Conservation (phyloP, 2,797 vertebrate species). For the Chelon auratus region DNA sequence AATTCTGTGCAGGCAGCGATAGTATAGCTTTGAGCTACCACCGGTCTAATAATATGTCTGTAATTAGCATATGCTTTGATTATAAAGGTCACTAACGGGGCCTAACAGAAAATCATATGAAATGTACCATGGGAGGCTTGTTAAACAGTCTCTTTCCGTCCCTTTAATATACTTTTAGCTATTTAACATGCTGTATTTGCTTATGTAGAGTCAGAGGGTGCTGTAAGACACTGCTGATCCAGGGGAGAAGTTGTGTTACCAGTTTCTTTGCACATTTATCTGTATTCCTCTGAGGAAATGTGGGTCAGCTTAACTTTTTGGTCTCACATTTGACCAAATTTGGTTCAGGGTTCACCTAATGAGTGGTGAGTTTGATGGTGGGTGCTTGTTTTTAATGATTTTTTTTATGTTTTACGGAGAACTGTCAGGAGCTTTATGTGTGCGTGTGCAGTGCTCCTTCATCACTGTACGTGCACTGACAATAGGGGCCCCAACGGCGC, state of each 20-base stretch:
- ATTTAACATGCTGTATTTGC: conserved; percentile 54
- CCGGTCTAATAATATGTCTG: conserved; percentile 72
- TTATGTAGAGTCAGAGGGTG: conserved; percentile 45
- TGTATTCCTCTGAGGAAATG: conserved; percentile 4
- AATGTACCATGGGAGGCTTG: conserved; percentile 67
- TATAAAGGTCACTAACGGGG: conserved; percentile 80
- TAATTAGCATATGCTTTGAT: conserved; percentile 83
- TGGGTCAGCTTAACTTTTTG: not conserved
- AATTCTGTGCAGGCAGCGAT: conserved; percentile 67
- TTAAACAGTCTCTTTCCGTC: conserved; percentile 75
- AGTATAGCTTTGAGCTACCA: conserved; percentile 69
- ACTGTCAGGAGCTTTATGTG: too few relatives aligned
- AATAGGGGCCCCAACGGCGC: too few relatives aligned
- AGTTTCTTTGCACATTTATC: conserved; percentile 38
- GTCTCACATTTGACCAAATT: conserved; percentile 9
- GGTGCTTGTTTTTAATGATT: too few relatives aligned
- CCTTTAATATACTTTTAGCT: conserved; percentile 71
- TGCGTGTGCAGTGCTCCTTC: too few relatives aligned
- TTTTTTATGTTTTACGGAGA: too few relatives aligned
- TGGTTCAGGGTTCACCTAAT: not conserved
- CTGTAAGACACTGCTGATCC: conserved; percentile 45
- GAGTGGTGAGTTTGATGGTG: too few relatives aligned
- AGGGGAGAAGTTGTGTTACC: conserved; percentile 25
- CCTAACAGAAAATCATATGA: conserved; percentile 68
- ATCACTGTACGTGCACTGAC: too few relatives aligned